A percentile compares a stretch with the other conserved stretches of the same genome.
Evolutionary conservation across 2,797 vertebrate genomes (phyloP).

Genomic region (Scleropages formosus): DNA sequence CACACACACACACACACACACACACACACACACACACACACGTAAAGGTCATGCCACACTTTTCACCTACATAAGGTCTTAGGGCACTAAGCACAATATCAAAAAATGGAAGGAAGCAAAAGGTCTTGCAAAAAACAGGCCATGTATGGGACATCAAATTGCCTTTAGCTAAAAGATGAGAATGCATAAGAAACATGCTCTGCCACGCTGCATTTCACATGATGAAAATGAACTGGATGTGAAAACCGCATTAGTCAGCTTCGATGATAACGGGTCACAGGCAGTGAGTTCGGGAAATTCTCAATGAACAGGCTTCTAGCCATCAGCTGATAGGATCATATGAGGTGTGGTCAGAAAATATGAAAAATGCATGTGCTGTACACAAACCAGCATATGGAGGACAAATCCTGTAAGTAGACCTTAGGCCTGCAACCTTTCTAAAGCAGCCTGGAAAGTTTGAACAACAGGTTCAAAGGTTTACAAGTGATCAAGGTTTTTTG

Average conservation of each 20-base stretch:
- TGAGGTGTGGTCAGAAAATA: no score
- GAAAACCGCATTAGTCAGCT: neutral
- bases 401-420: no score
- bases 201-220: neutral
- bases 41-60: neutral
- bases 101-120: constrained; percentile 25
- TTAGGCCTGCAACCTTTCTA: no score
- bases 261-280: neutral
- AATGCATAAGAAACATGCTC: constrained; percentile 37
- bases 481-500: no score
- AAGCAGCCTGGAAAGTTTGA: no score
- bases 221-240: neutral
- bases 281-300: no score
- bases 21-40: constrained; percentile 29
- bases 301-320: no score
- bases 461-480: no score
- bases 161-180: neutral
- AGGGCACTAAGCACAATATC: constrained; percentile 10
- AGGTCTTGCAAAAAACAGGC: neutral
- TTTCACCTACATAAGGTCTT: constrained; percentile 30
- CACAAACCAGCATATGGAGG: no score
- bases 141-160: constrained; percentile 4
- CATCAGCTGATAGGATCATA: no score
- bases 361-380: no score
- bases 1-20: neutral